Conservation (phyloP, 2,797 vertebrate species). For the Cyclopterus lumpus region DNA sequence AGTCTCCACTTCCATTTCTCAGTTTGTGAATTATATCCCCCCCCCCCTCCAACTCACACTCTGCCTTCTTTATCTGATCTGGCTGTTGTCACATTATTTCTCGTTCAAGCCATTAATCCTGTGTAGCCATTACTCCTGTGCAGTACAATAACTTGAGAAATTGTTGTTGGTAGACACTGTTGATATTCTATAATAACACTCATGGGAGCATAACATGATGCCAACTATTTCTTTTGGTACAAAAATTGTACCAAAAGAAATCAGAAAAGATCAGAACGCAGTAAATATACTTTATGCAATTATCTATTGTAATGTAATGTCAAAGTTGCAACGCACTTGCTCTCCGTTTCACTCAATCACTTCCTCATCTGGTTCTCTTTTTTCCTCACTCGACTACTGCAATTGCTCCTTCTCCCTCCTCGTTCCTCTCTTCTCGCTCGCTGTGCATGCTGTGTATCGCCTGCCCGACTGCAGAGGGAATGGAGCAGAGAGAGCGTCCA, state of each 20-base stretch:
- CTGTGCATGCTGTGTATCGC: slow-evolving; percentile 48
- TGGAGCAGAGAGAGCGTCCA: slow-evolving; percentile 62
- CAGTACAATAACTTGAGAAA: neutral
- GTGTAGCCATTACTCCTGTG: neutral
- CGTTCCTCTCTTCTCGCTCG: slow-evolving; percentile 12
- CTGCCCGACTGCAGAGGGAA: slow-evolving; percentile 73
- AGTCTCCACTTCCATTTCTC: slow-evolving; percentile 64
- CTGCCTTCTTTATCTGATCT: slow-evolving; percentile 29
- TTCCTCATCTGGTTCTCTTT: slow-evolving; percentile 2
- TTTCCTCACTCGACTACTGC: slow-evolving; percentile 7
- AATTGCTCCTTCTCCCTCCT: slow-evolving; percentile 36
- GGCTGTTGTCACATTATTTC: slow-evolving; percentile 31
- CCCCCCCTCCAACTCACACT: neutral
- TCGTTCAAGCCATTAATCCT: slow-evolving; percentile 9
- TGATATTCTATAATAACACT: neutral
- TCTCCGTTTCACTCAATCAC: slow-evolving; percentile 22
- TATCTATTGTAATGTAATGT: neutral
- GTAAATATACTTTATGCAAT: neutral
- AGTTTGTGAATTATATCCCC: slow-evolving; percentile 37
- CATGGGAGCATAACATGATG: neutral
- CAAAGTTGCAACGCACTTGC: neutral
- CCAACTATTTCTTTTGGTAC: too few relatives aligned
- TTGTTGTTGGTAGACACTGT: neutral
- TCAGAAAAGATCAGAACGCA: neutral
- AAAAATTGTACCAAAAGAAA: neutral